Evolutionary conservation across 2,888 invertebrate genomes (phyloP).

Genomic region (Drosophila mimetica): DNA sequence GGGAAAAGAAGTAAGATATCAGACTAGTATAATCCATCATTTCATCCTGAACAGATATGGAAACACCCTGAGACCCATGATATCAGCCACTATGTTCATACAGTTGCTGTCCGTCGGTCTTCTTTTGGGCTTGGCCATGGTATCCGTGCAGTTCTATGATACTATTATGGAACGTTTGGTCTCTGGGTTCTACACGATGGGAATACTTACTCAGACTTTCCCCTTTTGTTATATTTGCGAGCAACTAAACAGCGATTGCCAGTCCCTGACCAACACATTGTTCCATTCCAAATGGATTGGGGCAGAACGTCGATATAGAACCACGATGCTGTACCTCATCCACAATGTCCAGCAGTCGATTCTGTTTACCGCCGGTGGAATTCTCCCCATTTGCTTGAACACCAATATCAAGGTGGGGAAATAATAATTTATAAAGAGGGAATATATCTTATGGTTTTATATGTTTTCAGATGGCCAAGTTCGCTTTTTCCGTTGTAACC

Average conservation of each 20-base stretch:
- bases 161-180: constrained; percentile 20
- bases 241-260: constrained; percentile 47
- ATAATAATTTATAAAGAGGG: background rate
- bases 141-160: constrained; percentile 43
- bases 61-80: constrained; percentile 21
- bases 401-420: constrained; percentile 66
- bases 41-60: constrained; percentile 13
- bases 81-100: constrained; percentile 48
- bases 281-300: constrained; percentile 67
- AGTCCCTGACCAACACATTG: constrained; percentile 43
- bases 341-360: constrained; percentile 62
- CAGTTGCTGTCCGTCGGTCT: constrained; percentile 59
- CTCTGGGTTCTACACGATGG: constrained; percentile 8
- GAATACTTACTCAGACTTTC: constrained; percentile 55
- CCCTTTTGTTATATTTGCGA: constrained; percentile 67
- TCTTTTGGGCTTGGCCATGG: constrained; percentile 53
- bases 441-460: background rate
- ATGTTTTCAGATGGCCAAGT: constrained; percentile 65
- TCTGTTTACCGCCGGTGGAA: constrained; percentile 62
- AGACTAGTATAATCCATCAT: background rate
- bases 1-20: background rate
- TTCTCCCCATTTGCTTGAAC: constrained; percentile 59
- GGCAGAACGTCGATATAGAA: constrained; percentile 46
- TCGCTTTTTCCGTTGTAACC: constrained; percentile 74
- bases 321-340: constrained; percentile 54